Base-by-base conservation (phyloP, 2,113 vertebrate genomes). In the Irena cyanogastra region DNA sequence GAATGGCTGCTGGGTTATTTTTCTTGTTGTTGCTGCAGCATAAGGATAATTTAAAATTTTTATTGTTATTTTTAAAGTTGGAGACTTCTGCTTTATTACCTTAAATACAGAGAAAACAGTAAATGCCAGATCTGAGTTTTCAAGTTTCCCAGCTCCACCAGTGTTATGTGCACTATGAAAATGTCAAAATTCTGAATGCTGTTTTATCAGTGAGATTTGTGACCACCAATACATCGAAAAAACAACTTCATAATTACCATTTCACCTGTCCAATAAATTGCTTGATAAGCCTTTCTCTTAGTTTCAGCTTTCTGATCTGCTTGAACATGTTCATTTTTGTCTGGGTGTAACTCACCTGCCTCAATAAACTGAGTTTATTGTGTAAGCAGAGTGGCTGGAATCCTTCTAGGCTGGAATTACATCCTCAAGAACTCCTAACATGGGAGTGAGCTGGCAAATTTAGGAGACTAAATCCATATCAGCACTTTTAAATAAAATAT, bases 401-500 rank as follows among this genome's bases (percentile, higher is more conserved):
- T 60, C 72, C 45, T 93, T 59, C 45, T 65, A 72, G 61, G 70
- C 68, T 85, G 66, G 66, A 89, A 89, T 72, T 70, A 64, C 39
- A 91, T 70, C 17, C 82, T 71, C 66, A 65, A 31, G 44, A 94
- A 91, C 80, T 89, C 63, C 60, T 84, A 90, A 85, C 50, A 64
- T 23, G 69, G 65, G 47, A 89, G 45, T 16, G 50, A 95, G 44
- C 35, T 80, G 61, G 87, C 71, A 87, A 69, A 88, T 91, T 54
- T 37, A 93, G 59, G 59, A 77, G 61, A 47, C 49, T 77, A 95
- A 95, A 94, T 86, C 63, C 65, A 59, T 69, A 95, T 44, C 77
- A 95, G 44, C 65, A 84, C 49, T 91, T 93, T 76, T 76, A 94
- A 94, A 84, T 76, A 33, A 93, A 95, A 83, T 75, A 86, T 47